phyloP scores from a whole-genome alignment of 2,113 vertebrate species.

The Carassius carassius region DNA sequence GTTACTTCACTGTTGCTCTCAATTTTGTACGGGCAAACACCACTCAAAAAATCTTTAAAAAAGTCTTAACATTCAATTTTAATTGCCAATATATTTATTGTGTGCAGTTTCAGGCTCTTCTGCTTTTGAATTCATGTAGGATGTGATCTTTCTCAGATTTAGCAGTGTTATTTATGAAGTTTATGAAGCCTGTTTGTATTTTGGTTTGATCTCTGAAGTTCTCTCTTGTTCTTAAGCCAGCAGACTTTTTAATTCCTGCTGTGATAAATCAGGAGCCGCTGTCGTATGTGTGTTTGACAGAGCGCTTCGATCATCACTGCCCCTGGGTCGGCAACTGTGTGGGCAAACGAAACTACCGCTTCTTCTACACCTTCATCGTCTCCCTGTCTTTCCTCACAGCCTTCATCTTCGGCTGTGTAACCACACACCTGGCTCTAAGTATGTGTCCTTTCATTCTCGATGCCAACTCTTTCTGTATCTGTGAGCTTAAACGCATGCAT shows the following conservation, averaged over 20 bases:
- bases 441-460: constrained; percentile 62
- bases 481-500: neutral
- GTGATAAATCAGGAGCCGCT: neutral
- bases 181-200: neutral
- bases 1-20: neutral
- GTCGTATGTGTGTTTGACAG: constrained; percentile 65
- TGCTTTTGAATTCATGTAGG: neutral
- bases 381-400: constrained; percentile 93
- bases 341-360: constrained; percentile 93
- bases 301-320: constrained; percentile 95
- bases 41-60: neutral
- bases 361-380: constrained; percentile 95
- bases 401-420: constrained; percentile 94
- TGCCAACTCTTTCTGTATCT: neutral
- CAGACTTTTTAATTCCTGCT: neutral
- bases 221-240: neutral
- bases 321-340: constrained; percentile 98
- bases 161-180: neutral
- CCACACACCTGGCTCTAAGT: constrained; percentile 92
- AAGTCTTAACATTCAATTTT: neutral
- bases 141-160: neutral
- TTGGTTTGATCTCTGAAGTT: neutral
- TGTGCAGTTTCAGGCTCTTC: neutral
- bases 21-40: neutral
- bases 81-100: neutral